Percentiles rank a stretch among this genome's conserved stretches.
These are phyloP conservation scores for Python bivittatus DNA, from an alignment of 2,113 vertebrate genomes.

Conservation along the genomic window DNA sequence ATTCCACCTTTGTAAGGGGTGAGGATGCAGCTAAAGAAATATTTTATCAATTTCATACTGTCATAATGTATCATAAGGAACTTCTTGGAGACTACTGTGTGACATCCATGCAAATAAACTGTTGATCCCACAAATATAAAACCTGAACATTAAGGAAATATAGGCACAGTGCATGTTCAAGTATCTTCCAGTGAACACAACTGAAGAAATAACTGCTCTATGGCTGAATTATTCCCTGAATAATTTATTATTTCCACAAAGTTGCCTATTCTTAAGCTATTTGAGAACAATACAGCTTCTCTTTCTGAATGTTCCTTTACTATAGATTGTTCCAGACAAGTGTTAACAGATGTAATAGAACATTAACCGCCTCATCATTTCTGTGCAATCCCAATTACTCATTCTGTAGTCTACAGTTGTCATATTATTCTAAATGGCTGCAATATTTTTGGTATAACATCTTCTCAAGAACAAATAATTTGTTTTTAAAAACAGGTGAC, in stretches of 20 bases:
- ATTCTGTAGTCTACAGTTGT: background rate
- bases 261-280: background rate
- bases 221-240: background rate
- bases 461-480: background rate
- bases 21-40: background rate
- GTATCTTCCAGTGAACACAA: background rate
- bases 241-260: background rate
- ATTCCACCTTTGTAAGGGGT: background rate
- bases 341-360: background rate
- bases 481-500: accelerated
- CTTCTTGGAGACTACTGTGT: background rate
- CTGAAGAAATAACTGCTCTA: background rate
- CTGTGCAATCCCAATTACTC: background rate
- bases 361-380: background rate
- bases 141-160: background rate
- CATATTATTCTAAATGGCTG: background rate
- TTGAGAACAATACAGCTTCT: background rate
- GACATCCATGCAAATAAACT: background rate
- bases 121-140: background rate
- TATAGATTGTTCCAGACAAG: background rate
- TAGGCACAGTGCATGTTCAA: background rate
- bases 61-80: background rate
- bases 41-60: background rate
- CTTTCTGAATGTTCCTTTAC: background rate
- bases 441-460: background rate